Base-by-base conservation (phyloP, 2,113 vertebrate genomes). In the Amblyopsis rosae region DNA sequence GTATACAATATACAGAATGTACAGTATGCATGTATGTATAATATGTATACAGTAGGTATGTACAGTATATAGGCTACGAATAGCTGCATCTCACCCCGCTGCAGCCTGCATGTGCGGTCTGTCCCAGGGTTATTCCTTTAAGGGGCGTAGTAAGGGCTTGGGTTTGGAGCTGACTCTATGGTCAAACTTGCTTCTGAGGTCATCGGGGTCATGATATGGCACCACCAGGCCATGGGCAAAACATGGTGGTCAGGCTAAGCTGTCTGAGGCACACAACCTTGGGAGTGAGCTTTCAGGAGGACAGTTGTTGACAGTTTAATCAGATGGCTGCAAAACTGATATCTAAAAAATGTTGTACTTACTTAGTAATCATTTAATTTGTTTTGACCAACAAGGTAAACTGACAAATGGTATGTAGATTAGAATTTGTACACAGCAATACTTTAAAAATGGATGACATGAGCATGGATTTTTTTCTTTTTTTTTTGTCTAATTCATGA, bases 1-100 rank as follows among this genome's bases (percentile, higher is more conserved):
- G 26, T 1, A 53, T 51, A 51, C 49, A 12, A 11, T 59, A 55
- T 56, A 56, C 17, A 13, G 11, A 32, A 17, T 7, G 3, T 57
- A 7, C 32, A 33, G 16, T 26, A 1, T 35, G 0, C 12, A 6
- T 59, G 7, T 9, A 6, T 62, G 7, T 59, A 11, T 47, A 10
- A 1, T 10, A 51, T 51, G 49, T 51, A 11, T 51, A 9, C 8
- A 57, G 32, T 12, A 11, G 11, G 19, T 26, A 19, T 10, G 12
- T 58, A 32, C 1, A 32, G 56, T 2, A 5, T 9, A 17, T 26
- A 11, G 55, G n/a, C n/a, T 57, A 19, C 12, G 11, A 33, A 26
- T 19, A 32, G 15, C 66, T 7, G 62, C n/a, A 64, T 67, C 87
- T 82, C 61, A 90, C 89, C 87, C 80, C 76, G 81, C 86, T 80